Base-by-base conservation (phyloP, 2,797 vertebrate genomes). In the Xerus rutilus region DNA sequence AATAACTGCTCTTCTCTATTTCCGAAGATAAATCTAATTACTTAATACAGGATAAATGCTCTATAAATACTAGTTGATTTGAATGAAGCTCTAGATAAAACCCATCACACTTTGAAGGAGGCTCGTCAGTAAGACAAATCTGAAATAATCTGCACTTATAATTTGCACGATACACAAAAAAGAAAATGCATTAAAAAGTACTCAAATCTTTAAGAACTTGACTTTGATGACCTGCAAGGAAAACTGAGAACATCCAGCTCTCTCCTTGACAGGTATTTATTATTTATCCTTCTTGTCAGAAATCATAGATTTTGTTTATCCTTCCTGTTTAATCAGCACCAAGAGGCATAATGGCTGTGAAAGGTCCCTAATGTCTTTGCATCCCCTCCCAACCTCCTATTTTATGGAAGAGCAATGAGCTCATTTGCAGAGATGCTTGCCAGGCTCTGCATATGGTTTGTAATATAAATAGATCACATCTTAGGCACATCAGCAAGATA, bases 401-500 rank as follows among this genome's bases (percentile, higher is more conserved):
- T 97, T 97, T 92, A 97, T 73, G 93, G 69, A 35, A 94, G 84
- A 96, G 92, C 69, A 47, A 97, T 97, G 97, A 97, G 96, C 97
- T 97, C 97, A 97, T 96, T 93, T 94, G 49, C 39, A 96, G 94
- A 92, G 89, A 97, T 72, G 45, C 87, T 97, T 96, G 97, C 97
- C 97, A 97, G 90, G 84, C 57, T 94, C 84, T 74, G 96, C 97
- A 97, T 97, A 97, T 97, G 97, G 92, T 95, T 93, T 94, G 93
- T 91, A 97, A 96, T 97, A 97, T 97, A 97, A 97, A 97, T 97
- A 97, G 97, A 96, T 85, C 94, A 74, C 93, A 93, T 96, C 93
- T 96, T 82, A 92, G 85, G 87, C 96, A 70, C 93, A 97, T 97
- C 97, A 97, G 96, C 96, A 97, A 97, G 97, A 97, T 74, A 93